Evolutionary conservation across 2,888 invertebrate species (phyloP), one percentile per base, ranked within the genome.

Genomic region (Dasypolia templi): DNA sequence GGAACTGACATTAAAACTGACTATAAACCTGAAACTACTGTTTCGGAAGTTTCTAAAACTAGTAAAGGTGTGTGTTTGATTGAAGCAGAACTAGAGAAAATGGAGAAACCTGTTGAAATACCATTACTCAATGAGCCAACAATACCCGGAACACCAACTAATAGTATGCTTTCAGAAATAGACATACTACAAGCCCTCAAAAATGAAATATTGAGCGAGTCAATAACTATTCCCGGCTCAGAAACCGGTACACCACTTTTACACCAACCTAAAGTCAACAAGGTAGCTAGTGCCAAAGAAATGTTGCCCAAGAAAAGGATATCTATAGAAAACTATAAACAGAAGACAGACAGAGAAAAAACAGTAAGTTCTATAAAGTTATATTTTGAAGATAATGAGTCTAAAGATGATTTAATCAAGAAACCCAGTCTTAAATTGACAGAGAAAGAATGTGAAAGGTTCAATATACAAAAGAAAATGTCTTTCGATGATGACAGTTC

Each of bases 271-370:
- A 96, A 96, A 91, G 58, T 96, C 42, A 92, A 91, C 26, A 96
- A 96, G 91, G 94, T 96, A 14, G 89, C 92, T 22, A 94, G 90
- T 71, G 91, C 91, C 55, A 89, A 92, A 80, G 93, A 93, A 88
- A 89, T 93, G 65, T 86, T 91, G 42, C 90, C 91, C 12, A 95
- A 95, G 77, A 96, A 95, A 89, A 92, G 95, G 87, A 96, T 96
- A 78, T 95, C 96, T 12, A 93, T 96, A 59, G 96, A 96, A 88
- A 96, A 93, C 58, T 96, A 96, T 81, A 96, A 96, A 89, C 91
- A 94, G 77, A 96, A 95, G 42, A 44, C 78, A 7, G 75, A 75
- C 32, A 67, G 56, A 77, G 75, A 75, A 11, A 75, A 75, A 82
- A 77, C 92, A 9, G 84, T 79, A 39, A 79, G 86, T 65, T 65